A percentile compares a stretch with the other conserved stretches of the same genome.
Conservation (phyloP, 2,888 invertebrate genomes). For the Drosophila demipolita region DNA sequence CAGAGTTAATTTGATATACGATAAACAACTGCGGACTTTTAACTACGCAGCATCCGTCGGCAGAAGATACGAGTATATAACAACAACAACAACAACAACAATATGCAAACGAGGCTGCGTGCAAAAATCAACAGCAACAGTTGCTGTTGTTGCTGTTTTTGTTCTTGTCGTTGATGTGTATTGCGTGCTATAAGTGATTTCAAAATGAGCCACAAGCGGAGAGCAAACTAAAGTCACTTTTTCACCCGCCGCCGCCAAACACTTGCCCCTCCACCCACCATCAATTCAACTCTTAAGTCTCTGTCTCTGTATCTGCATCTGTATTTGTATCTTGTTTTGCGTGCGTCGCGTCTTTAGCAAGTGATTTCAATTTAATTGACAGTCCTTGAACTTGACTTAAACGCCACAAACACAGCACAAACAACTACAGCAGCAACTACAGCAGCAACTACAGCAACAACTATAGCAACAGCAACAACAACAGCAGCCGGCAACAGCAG, state of each 20-base stretch:
- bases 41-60: slow-evolving; percentile 72
- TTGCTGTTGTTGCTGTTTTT: neutral
- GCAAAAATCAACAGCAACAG: slow-evolving; percentile 39
- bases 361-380: slow-evolving; percentile 83
- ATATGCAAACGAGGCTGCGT: slow-evolving; percentile 56
- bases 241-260: slow-evolving; percentile 11
- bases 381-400: slow-evolving; percentile 83
- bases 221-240: slow-evolving; percentile 28
- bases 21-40: slow-evolving; percentile 57
- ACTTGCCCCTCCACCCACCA: neutral
- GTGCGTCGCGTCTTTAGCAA: slow-evolving; percentile 66
- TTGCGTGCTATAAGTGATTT: slow-evolving; percentile 59
- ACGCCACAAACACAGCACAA: slow-evolving; percentile 72
- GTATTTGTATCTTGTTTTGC: slow-evolving; percentile 65
- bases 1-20: slow-evolving; percentile 1
- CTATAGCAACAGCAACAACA: slow-evolving; percentile 9
- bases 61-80: slow-evolving; percentile 22
- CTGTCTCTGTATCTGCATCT: slow-evolving; percentile 50
- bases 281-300: slow-evolving; percentile 3
- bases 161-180: slow-evolving; percentile 7
- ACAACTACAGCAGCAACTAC: slow-evolving; percentile 35
- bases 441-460: slow-evolving; percentile 18
- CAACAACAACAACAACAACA: slow-evolving; percentile 30
- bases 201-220: slow-evolving; percentile 55
- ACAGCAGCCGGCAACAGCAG: slow-evolving; percentile 41